Conservation (phyloP, 1,140 invertebrate species). For the Halesus radiatus region DNA sequence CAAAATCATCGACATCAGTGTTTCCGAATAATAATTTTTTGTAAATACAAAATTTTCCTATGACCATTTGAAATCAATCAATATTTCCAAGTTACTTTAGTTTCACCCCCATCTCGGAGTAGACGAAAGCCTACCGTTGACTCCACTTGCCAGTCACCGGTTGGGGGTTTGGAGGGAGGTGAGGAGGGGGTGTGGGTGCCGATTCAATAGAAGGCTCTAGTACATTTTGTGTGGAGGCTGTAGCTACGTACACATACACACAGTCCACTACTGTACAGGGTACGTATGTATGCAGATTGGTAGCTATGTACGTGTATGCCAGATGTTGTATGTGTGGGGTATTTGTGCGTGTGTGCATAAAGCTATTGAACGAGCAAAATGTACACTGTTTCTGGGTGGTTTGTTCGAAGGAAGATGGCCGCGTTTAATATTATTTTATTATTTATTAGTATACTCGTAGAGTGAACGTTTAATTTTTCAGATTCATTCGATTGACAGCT, state of each 20-base stretch:
- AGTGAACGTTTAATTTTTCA: too few species aligned
- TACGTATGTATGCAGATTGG: too few species aligned
- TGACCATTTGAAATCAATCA: too few species aligned
- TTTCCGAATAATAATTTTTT: too few species aligned
- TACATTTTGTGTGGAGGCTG: not conserved
- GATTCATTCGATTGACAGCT: too few species aligned
- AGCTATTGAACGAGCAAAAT: constrained; percentile 28
- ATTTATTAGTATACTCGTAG: too few species aligned
- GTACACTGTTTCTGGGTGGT: constrained; percentile 26
- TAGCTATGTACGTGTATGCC: not conserved
- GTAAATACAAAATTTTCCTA: too few species aligned
- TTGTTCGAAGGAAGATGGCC: constrained; percentile 13
- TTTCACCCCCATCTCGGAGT: not conserved
- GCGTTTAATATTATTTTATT: not conserved
- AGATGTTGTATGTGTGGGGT: not conserved
- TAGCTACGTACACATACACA: too few species aligned
- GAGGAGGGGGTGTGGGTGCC: not conserved
- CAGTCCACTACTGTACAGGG: too few species aligned
- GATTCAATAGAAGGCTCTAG: constrained; percentile 12
- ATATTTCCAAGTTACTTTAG: not conserved
- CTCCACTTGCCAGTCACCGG: not conserved
- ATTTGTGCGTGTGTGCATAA: constrained; percentile 4
- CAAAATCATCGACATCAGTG: too few species aligned
- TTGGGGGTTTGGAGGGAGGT: not conserved
- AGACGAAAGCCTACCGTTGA: constrained; percentile 23